These are phyloP conservation scores for Aspidiotus destructor DNA, from an alignment of 2,888 invertebrate genomes.

Conservation along the genomic window DNA sequence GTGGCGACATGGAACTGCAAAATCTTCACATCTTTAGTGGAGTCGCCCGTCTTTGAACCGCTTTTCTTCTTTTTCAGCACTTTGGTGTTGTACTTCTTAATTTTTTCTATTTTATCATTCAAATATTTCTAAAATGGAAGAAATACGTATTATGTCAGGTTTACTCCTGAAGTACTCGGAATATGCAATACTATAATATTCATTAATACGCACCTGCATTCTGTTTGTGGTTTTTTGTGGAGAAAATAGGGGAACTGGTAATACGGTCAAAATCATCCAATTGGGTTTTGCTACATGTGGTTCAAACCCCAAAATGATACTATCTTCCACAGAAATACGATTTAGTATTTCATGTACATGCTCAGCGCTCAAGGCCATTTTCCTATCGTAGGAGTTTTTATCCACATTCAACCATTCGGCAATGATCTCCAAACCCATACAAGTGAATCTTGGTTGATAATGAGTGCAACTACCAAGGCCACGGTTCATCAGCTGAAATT, in stretches of 20 bases:
- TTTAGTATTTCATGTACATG: conserved; percentile 83
- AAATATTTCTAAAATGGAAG: conserved; percentile 77
- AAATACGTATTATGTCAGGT: background rate
- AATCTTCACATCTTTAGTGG: conserved; percentile 94
- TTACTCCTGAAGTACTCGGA: conserved; percentile 45
- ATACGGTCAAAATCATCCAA: too few relatives aligned
- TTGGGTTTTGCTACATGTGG: too few relatives aligned
- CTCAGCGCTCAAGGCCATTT: conserved; percentile 87
- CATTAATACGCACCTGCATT: too few relatives aligned
- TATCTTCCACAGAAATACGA: conserved; percentile 73
- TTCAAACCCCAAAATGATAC: conserved; percentile 88
- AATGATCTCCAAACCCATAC: too few relatives aligned
- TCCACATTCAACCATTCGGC: too few relatives aligned
- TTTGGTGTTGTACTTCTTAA: conserved; percentile 96
- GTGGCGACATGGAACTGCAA: conserved; percentile 98
- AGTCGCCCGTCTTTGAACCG: conserved; percentile 94
- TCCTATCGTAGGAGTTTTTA: conserved; percentile 97
- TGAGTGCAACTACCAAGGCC: conserved; percentile 98
- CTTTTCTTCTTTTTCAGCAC: conserved; percentile 87
- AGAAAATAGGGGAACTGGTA: too few relatives aligned
- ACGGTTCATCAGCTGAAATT: conserved; percentile 58
- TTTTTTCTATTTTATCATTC: conserved; percentile 96
- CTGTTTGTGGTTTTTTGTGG: too few relatives aligned
- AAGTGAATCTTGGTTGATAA: too few relatives aligned
- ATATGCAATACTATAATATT: conserved; percentile 99